Percentiles rank a stretch among this genome's conserved stretches.
Evolutionary conservation across 2,888 invertebrate species (phyloP).

Genomic region (Ecliptopera silaceata): DNA sequence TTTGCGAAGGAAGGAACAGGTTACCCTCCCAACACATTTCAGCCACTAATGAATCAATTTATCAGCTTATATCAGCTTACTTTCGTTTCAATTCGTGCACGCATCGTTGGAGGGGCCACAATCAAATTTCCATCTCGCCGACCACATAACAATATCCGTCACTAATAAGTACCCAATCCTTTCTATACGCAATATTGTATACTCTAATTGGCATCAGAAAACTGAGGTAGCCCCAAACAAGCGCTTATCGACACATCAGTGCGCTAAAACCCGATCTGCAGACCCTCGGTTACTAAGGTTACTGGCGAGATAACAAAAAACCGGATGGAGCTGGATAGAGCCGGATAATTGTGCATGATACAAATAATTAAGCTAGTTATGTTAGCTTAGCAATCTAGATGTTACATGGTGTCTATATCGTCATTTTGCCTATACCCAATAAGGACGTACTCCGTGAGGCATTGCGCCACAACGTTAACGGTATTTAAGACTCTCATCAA

Average conservation of each 20-base stretch:
- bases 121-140: conserved; percentile 59
- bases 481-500: no score
- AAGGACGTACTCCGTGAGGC: no score
- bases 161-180: conserved; percentile 77
- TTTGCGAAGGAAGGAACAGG: not conserved
- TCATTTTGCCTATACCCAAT: no score
- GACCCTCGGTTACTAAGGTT: conserved; percentile 25
- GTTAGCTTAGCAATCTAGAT: no score
- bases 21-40: not conserved
- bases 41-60: conserved; percentile 27
- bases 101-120: conserved; percentile 39
- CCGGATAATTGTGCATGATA: not conserved
- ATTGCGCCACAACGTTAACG: no score
- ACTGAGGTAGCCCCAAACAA: conserved; percentile 75
- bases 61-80: conserved; percentile 32
- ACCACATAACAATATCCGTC: conserved; percentile 76
- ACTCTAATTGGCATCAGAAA: conserved; percentile 80
- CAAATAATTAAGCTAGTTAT: no score
- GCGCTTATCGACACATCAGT: conserved; percentile 75
- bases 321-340: conserved; percentile 1
- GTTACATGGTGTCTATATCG: no score
- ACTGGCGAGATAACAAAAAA: conserved; percentile 1
- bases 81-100: conserved; percentile 28
- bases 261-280: conserved; percentile 42
- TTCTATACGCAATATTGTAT: conserved; percentile 72